Percentiles rank a stretch among this genome's conserved stretches.
Conservation (phyloP, 2,888 invertebrate species). For the Xestia c-nigrum region DNA sequence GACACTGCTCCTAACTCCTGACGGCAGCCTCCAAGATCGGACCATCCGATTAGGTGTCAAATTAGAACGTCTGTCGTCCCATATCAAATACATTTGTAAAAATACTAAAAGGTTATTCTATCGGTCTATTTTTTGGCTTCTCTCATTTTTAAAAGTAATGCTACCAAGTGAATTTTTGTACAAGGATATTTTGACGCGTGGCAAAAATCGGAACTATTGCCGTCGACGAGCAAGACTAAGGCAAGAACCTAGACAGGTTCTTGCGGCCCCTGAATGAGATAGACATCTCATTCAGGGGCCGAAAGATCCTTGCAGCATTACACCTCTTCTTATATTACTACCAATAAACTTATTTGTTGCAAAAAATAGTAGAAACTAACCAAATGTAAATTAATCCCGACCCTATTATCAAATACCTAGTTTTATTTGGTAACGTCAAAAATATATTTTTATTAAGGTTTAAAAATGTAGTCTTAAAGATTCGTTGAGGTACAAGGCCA, state of each 20-base stretch:
- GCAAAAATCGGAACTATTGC: neutral
- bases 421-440: neutral
- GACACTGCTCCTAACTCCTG: conserved; percentile 25
- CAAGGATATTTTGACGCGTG: neutral
- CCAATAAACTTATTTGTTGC: neutral
- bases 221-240: too few relatives aligned
- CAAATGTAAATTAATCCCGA: neutral
- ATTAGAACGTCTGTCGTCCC: conserved; percentile 44
- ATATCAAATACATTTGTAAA: conserved; percentile 13
- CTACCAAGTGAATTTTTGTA: neutral
- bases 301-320: neutral
- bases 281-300: too few relatives aligned
- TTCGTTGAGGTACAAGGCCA: conserved; percentile 1
- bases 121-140: neutral
- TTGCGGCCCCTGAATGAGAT: too few relatives aligned
- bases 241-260: too few relatives aligned
- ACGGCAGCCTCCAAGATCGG: conserved; percentile 31
- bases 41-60: conserved; percentile 27
- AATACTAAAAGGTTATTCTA: neutral
- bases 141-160: neutral
- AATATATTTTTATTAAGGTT: neutral
- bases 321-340: neutral
- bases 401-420: neutral
- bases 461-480: neutral
- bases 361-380: neutral